These are phyloP conservation scores for Melanotaenia pygmaea DNA, from an alignment of 2,797 vertebrate genomes.

Conservation along the genomic window DNA sequence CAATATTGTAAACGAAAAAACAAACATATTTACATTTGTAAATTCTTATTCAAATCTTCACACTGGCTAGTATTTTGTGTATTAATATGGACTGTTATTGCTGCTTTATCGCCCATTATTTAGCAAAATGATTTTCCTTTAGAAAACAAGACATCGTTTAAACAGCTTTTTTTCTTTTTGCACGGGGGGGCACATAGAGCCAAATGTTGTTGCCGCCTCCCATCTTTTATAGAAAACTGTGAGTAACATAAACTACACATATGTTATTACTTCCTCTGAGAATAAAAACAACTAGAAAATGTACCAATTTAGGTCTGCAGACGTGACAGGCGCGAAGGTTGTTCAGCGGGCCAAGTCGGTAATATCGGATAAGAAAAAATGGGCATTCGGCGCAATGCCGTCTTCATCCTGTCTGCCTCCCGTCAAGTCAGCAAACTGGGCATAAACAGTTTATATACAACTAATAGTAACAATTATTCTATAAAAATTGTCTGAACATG, in stretches of 20 bases:
- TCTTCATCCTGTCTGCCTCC: conserved; percentile 25
- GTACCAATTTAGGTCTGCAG: conserved; percentile 73
- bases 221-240: conserved; percentile 76
- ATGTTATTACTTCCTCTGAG: conserved; percentile 62
- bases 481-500: conserved; percentile 74
- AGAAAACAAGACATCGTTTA: conserved; percentile 81
- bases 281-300: conserved; percentile 85
- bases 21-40: conserved; percentile 90
- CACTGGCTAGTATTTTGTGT: conserved; percentile 87
- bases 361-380: conserved; percentile 57
- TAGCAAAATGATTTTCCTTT: conserved; percentile 84
- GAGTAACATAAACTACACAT: conserved; percentile 79
- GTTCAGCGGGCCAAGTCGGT: conserved; percentile 51
- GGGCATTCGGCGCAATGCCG: conserved; percentile 45
- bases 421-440: conserved; percentile 36
- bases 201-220: conserved; percentile 78
- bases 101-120: conserved; percentile 86
- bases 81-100: conserved; percentile 91
- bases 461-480: conserved; percentile 70
- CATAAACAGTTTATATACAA: conserved; percentile 68
- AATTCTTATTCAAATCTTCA: conserved; percentile 84
- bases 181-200: conserved; percentile 80
- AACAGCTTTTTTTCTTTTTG: conserved; percentile 63
- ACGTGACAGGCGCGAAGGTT: conserved; percentile 50
- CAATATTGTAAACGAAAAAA: conserved; percentile 85